A percentile compares a stretch with the other conserved stretches of the same genome.
phyloP scores from a whole-genome alignment of 2,113 vertebrate genomes.

The Salminus brasiliensis region DNA sequence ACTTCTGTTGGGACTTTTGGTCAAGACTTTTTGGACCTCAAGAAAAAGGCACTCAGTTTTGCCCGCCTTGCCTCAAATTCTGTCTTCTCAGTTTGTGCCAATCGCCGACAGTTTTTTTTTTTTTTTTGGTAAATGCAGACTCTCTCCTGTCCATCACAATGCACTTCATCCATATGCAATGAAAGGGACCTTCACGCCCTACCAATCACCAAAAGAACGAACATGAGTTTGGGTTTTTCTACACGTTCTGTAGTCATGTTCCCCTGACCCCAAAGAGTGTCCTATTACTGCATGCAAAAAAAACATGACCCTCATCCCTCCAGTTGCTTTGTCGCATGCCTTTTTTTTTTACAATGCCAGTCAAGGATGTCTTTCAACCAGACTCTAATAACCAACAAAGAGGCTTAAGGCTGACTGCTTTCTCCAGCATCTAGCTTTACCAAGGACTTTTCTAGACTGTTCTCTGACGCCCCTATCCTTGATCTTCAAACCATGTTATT shows the following conservation, averaged over 20 bases:
- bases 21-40: neutral
- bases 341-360: conserved; percentile 61
- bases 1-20: conserved; percentile 7
- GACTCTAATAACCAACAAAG: conserved; percentile 23
- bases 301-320: conserved; percentile 19
- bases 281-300: conserved; percentile 69
- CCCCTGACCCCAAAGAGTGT: conserved; percentile 18
- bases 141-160: conserved; percentile 63
- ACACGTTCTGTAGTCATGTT: conserved; percentile 2
- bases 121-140: conserved; percentile 41
- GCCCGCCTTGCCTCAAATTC: neutral
- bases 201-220: conserved; percentile 50
- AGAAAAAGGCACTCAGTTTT: conserved; percentile 5
- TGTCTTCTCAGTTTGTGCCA: conserved; percentile 18
- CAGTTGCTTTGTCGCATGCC: conserved; percentile 65
- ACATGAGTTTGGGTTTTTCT: conserved; percentile 35
- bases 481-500: conserved; percentile 55
- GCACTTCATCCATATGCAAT: conserved; percentile 76
- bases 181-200: conserved; percentile 52
- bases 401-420: conserved; percentile 20
- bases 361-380: conserved; percentile 52
- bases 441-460: conserved; percentile 68
- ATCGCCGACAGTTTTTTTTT: conserved; percentile 61
- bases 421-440: conserved; percentile 55
- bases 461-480: conserved; percentile 57